Base-by-base conservation (phyloP, 2,797 vertebrate species). In the Champsocephalus esox region DNA sequence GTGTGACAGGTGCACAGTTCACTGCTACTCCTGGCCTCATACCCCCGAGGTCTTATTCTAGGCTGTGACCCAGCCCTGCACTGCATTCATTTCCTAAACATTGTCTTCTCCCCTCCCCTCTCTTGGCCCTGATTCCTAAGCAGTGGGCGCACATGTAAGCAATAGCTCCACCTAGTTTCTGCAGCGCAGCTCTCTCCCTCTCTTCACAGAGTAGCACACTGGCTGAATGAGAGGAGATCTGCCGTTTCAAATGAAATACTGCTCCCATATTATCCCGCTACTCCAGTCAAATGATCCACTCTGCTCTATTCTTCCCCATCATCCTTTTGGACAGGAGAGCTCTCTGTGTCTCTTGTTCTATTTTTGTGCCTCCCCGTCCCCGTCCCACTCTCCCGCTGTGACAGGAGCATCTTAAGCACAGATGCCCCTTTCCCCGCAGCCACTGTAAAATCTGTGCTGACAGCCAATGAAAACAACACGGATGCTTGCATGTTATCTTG, bases 401-500 rank as follows among this genome's bases (percentile, higher is more conserved):
- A 89, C 92, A 85, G 87, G 91, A 89, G 93, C 89, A 85, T 94
- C 92, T 93, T 93, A 94, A 92, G 92, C 89, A 79, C 89, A 87
- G 85, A 79, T 89, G 79, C 79, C 92, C 89, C 83, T 81, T 87
- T 93, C 88, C 92, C 82, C 72, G 76, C 85, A 84, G 89, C 92
- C 90, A 90, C 80, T 94, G 94, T 94, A 94, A 95, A 95, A 96
- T 95, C 92, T 92, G 87, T 95, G 92, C 91, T 95, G 94, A 95
- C 94, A 96, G 93, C 92, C 94, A 93, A 87, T 95, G 94, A 94
- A 95, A 95, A 95, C 94, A 94, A 92, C 93, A 92, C 83, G 87
- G 92, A 93, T 92, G 93, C 93, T 94, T 92, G 92, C 94, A 93
- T 95, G 95, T 95, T 96, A 95, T 95, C 95, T 95, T 95, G 94